Evolutionary conservation across 2,888 invertebrate species (phyloP), one percentile per base, ranked within the genome.

Genomic region (Himalopsyche tibetana): DNA sequence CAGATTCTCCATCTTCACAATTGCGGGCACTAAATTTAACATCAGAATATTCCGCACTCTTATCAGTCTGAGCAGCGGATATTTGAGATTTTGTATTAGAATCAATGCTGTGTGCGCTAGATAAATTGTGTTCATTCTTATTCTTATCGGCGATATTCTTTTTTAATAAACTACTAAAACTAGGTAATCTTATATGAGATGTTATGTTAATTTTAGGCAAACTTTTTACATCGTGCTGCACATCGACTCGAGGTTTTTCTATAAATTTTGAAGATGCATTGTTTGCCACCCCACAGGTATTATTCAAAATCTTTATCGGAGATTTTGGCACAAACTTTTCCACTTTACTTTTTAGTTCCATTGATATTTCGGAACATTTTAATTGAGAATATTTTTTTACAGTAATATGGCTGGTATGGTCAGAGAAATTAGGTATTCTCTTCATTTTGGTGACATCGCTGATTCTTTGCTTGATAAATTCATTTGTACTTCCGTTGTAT

Each of bases 121-220:
- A 63, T 28, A 63, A 28, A 63, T 74, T 74, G 15, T 74, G 74
- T 74, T 74, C 38, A 38, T 74, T 36, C 19, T 4, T 63, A 12
- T 28, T 74, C 36, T 36, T 36, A 74, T 74, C 74, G 15, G 11
- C 38, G 12, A 36, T 38, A 74, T 74, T 74, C 74, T 74, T 74
- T 74, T 74, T 74, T 74, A 74, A 74, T 74, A 74, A 12, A 74
- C 74, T 87, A 51, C 85, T 87, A 42, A 87, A 87, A 80, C 87
- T 87, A 17, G 87, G 87, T 40, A 87, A 42, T 9, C 85, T 82
- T 36, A 69, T 56, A 40, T 83, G 83, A 82, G 81, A 56, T 36
- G 40, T 69, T n/a, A 79, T 82, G 40, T 74, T 82, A 19, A 40
- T 83, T 15, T 81, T 74, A 15, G 85, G 56, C 11, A 85, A 74